Evolutionary conservation across 1,140 invertebrate species (phyloP).

Genomic region (Musca vetustissima): DNA sequence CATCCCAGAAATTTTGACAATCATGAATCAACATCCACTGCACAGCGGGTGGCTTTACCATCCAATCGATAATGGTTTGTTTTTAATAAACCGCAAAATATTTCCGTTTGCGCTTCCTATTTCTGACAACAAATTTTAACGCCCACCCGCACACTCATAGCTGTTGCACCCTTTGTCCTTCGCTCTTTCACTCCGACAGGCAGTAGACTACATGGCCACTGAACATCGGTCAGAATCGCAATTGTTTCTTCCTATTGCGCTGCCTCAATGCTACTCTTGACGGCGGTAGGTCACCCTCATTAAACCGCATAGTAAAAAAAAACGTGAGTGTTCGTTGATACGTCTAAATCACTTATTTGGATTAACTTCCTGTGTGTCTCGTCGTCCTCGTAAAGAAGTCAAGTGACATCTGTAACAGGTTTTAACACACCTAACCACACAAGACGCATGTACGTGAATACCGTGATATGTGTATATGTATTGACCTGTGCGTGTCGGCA

Average conservation of each 20-base stretch:
- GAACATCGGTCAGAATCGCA: too few relatives aligned
- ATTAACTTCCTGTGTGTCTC: not conserved
- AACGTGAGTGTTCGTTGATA: not conserved
- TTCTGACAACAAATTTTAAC: not conserved
- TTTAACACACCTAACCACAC: constrained; percentile 11
- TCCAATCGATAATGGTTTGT: constrained; percentile 18
- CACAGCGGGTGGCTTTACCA: constrained; percentile 4
- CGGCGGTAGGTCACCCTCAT: constrained; percentile 13
- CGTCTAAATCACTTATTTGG: constrained; percentile 13
- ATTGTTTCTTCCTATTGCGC: too few relatives aligned
- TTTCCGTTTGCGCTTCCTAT: constrained; percentile 4
- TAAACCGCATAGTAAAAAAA: not conserved
- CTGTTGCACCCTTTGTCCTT: not conserved
- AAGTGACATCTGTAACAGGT: constrained; percentile 14
- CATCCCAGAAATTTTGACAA: not conserved
- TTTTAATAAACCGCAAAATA: constrained; percentile 13
- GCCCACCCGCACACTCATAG: not conserved
- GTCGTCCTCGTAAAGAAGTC: constrained; percentile 16
- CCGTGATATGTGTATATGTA: not conserved
- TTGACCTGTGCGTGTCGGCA: not conserved
- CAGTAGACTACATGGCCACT: not conserved
- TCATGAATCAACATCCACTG: not conserved
- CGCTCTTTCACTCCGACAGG: not conserved
- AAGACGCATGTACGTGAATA: not conserved
- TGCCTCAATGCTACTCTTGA: too few relatives aligned